Base-by-base conservation (phyloP, 1,140 invertebrate species). In the Hesperophylax magnus region DNA sequence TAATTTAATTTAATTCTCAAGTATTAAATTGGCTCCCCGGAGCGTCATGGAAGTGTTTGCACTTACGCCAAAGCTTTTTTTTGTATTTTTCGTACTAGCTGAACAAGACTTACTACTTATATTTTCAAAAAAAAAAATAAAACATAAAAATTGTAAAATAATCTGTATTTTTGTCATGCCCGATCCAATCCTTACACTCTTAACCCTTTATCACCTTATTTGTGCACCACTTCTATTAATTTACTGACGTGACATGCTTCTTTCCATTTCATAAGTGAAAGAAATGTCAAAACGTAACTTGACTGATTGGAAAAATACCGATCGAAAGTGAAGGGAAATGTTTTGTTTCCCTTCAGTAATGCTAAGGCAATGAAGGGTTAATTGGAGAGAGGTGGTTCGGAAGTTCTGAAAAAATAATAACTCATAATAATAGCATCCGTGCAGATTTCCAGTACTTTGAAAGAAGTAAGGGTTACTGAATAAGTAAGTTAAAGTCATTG, bases 31-130 rank as follows among this genome's bases (percentile, higher is more conserved):
- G 60, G 74, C 60, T 75, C 74, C n/a, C 22, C 53, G 63, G 79
- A 77, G 75, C 63, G 52, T 67, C 79, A 58, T 60, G 74, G 78
- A 81, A 81, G 79, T 81, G 74, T 88, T 88, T 89, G 89, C 89
- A 90, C 87, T 90, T 75, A 81, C 89, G 89, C 89, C 95, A 97
- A 90, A 96, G 96, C 85, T 95, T 97, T 74, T 97, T 82, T 97
- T 95, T 83, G 91, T 97, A 87, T 97, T 77, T 81, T 74, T 81
- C 72, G 54, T 63, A 77, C 65, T 81, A 81, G 79, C 79, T 77
- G 74, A 81, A 81, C 79, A 81, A 81, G 79, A 81, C 79, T 81
- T 81, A 81, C 79, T 81, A 81, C 65, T 81, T 77, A 77, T 77
- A 77, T 81, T 81, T 81, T 77, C 74, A 22, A 81, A 81, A 81